Evolutionary conservation across 2,888 invertebrate genomes (phyloP).

Genomic region (Enoplolaimus lenunculus): DNA sequence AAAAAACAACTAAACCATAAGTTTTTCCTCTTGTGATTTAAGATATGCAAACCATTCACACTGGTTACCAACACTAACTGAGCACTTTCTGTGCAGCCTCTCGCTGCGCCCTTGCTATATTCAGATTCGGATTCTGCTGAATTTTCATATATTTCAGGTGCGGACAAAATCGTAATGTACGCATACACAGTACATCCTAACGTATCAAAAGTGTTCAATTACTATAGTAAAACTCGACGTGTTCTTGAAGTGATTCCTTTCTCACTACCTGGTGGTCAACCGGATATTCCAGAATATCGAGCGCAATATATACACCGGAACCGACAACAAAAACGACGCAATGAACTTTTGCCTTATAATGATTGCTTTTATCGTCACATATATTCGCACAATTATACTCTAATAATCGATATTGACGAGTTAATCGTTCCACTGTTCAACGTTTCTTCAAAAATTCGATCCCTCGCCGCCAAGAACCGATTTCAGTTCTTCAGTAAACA

Average conservation of each 20-base stretch:
- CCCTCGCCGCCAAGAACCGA: slow-evolving; percentile 55
- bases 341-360: slow-evolving; percentile 87
- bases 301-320: slow-evolving; percentile 63
- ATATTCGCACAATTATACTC: slow-evolving; percentile 60
- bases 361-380: slow-evolving; percentile 85
- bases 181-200: slow-evolving; percentile 71
- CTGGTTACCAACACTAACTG: too few relatives aligned
- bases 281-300: slow-evolving; percentile 56
- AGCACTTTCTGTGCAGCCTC: too few relatives aligned
- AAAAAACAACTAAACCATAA: too few relatives aligned
- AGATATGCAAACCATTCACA: too few relatives aligned
- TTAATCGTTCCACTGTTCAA: slow-evolving; percentile 72
- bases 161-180: slow-evolving; percentile 70
- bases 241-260: slow-evolving; percentile 53
- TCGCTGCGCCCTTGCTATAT: slow-evolving; percentile 19
- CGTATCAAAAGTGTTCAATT: slow-evolving; percentile 60
- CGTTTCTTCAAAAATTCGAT: slow-evolving; percentile 58
- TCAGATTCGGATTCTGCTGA: background rate
- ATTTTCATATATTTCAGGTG: too few relatives aligned
- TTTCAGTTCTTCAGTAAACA: background rate
- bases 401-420: slow-evolving; percentile 82
- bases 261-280: slow-evolving; percentile 72
- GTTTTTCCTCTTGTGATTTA: too few relatives aligned
- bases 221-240: slow-evolving; percentile 47
- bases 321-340: slow-evolving; percentile 78